Base-by-base conservation (phyloP, 1,140 invertebrate genomes). In the Drosophila melanica region DNA sequence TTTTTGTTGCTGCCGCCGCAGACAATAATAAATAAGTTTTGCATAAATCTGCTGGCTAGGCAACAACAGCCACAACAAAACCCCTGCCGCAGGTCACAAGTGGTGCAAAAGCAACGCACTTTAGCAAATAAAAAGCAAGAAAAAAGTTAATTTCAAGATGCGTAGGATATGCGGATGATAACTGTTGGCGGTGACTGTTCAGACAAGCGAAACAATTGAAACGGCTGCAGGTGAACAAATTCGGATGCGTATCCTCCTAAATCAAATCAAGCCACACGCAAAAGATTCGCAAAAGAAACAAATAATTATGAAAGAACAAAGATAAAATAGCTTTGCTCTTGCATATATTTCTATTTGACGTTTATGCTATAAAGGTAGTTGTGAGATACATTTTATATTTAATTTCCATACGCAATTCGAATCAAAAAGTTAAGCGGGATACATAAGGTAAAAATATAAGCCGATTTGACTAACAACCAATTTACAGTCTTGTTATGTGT, bases 21-120 rank as follows among this genome's bases (percentile, higher is more conserved):
- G 63, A 84, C 41, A 71, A 70, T 39, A 55, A 79, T 76, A 84
- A 85, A 85, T 79, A 71, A 62, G 80, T 79, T 82, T 79, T 79
- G 67, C 80, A 82, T 82, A 84, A 82, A 79, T 84, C 72, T 55
- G 50, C 35, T 33, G 27, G 33, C 27, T 6, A 3, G 10, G 20
- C 16, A 45, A 42, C n/a, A 57, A 18, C 18, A 18, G 18, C 18
- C 18, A 18, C 18, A 18, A 18, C 1, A 30, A 27, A 47, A 42
- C 37, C 45, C 58, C 41, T 63, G 45, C 72, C 42, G 57, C 47
- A 63, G 50, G 75, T 64, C 60, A 77, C 73, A 81, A 80, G 79
- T 81, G 75, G 57, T 68, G 55, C 48, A 55, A 67, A 86, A 67
- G 65, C 66, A 77, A 78, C 75, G 33, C 33, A 35, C 8, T 35